A percentile compares a stretch with the other conserved stretches of the same genome.
phyloP scores from a whole-genome alignment of 2,888 invertebrate species.

The Watsonalla cultraria region DNA sequence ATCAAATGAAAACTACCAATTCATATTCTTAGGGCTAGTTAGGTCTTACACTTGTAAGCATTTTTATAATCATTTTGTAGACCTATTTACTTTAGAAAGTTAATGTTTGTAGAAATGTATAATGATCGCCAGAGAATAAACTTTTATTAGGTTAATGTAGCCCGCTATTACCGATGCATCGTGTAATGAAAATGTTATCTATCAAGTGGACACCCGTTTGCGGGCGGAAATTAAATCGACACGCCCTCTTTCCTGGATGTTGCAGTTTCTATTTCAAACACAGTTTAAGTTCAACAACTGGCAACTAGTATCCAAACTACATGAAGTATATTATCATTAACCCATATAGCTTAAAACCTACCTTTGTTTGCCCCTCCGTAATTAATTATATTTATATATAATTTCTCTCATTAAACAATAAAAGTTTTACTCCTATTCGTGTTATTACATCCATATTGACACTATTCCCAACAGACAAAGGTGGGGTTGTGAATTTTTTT shows the following conservation, averaged over 20 bases:
- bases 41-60: no score
- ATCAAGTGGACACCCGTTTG: conserved; percentile 18
- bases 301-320: conserved; percentile 2
- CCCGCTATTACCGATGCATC: not conserved
- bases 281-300: conserved; percentile 2
- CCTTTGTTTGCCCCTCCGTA: conserved; percentile 4
- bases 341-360: conserved; percentile 1
- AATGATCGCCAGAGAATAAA: not conserved
- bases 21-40: no score
- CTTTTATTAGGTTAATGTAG: not conserved
- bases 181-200: conserved; percentile 18
- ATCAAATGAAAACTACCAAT: no score
- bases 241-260: conserved; percentile 36
- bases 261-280: conserved; percentile 10
- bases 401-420: conserved; percentile 30
- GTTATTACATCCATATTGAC: conserved; percentile 23
- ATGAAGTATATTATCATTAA: conserved; percentile 7
- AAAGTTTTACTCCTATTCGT: conserved; percentile 16
- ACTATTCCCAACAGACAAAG: conserved; percentile 16
- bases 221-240: conserved; percentile 53
- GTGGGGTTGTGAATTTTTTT: not conserved
- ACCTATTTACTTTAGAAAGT: no score
- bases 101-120: not conserved
- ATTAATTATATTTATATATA: conserved; percentile 26
- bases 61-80: no score